These are phyloP conservation scores for Gadus macrocephalus DNA, from an alignment of 2,113 vertebrate genomes.

Conservation along the genomic window DNA sequence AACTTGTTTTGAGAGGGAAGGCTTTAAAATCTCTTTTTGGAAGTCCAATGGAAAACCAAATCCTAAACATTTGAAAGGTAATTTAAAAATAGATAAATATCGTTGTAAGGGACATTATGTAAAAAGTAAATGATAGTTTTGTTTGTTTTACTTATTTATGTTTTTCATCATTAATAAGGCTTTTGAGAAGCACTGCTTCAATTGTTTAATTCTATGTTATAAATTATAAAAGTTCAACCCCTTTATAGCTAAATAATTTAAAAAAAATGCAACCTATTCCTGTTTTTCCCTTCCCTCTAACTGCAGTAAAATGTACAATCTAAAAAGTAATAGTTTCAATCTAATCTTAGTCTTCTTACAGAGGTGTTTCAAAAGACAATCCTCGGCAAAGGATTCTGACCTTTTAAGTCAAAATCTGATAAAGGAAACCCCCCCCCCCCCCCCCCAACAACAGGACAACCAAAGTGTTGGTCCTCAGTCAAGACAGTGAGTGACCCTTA, in stretches of 20 bases:
- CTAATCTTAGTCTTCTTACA: slow-evolving; percentile 1
- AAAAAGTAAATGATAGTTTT: slow-evolving; percentile 10
- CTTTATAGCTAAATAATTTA: not conserved
- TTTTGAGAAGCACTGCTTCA: slow-evolving; percentile 4
- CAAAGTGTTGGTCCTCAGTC: slow-evolving; percentile 5
- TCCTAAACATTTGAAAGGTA: slow-evolving; percentile 19
- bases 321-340: slow-evolving; percentile 2
- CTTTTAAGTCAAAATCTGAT: slow-evolving; percentile 1
- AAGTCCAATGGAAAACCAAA: slow-evolving; percentile 45
- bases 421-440: no score
- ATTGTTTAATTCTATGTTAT: slow-evolving; percentile 11
- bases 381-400: no score
- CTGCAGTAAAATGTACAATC: slow-evolving; percentile 55
- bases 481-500: slow-evolving; percentile 8
- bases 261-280: not conserved
- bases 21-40: no score
- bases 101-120: slow-evolving; percentile 16
- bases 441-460: no score
- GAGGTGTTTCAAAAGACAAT: no score
- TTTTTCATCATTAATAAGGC: slow-evolving; percentile 14
- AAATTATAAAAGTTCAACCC: not conserved
- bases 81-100: slow-evolving; percentile 2
- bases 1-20: not conserved
- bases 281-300: slow-evolving; percentile 1
- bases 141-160: slow-evolving; percentile 25